Evolutionary conservation across 2,113 vertebrate genomes (phyloP).

Genomic region (Paedocypris sp.): DNA sequence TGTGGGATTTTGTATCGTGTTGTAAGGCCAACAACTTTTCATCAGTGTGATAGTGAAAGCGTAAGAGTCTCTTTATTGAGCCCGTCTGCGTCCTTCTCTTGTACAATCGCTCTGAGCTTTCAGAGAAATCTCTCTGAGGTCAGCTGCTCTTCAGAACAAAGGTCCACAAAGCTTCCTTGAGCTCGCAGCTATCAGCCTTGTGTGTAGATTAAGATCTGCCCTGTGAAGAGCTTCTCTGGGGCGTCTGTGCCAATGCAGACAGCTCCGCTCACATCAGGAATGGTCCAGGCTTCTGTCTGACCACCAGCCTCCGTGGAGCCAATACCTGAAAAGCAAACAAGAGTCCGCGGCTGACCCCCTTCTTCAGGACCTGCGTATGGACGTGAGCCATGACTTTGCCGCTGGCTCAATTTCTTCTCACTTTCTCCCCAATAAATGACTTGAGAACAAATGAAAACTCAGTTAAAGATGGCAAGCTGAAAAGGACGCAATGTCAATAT

Average conservation of each 20-base stretch:
- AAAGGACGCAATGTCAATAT: constrained; percentile 35
- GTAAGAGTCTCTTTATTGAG: neutral
- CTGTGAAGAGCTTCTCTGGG: neutral
- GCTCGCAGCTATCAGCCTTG: constrained; percentile 22
- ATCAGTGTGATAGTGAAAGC: neutral
- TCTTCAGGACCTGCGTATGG: neutral
- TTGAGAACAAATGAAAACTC: constrained; percentile 16
- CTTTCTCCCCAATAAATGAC: neutral
- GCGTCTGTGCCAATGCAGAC: neutral
- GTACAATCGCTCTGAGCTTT: neutral
- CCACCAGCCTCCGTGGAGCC: neutral
- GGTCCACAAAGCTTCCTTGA: constrained; percentile 16
- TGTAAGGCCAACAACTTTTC: neutral
- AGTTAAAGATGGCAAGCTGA: constrained; percentile 26
- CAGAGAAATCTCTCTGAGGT: neutral
- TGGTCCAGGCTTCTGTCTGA: constrained; percentile 9
- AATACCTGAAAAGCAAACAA: constrained; percentile 31
- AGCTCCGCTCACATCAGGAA: constrained; percentile 13
- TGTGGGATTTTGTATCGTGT: neutral
- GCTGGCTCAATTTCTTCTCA: constrained; percentile 2
- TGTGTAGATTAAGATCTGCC: constrained; percentile 2
- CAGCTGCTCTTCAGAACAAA: constrained; percentile 25
- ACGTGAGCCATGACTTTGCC: neutral
- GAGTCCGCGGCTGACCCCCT: constrained; percentile 14
- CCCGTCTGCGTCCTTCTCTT: neutral